Evolutionary conservation across 2,797 vertebrate genomes (phyloP).

Genomic region (Garrulus glandarius): DNA sequence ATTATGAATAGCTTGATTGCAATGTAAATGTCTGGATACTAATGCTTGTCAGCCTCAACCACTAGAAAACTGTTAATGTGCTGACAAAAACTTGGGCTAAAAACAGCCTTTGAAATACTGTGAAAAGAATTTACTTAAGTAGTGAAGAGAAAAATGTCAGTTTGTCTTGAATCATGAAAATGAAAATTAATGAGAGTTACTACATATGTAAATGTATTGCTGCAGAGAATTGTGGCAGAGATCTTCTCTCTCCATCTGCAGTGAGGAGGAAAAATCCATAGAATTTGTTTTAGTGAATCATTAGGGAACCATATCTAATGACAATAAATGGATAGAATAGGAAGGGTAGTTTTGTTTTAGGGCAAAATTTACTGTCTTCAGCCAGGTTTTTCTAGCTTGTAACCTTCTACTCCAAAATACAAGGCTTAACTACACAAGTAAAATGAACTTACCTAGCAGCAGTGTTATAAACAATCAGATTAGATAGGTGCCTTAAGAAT

Average conservation of each 20-base stretch:
- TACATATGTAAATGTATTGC: slow-evolving; percentile 29
- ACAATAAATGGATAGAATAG: not conserved
- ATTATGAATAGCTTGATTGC: not conserved
- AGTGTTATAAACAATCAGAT: not conserved
- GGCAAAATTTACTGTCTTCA: not conserved
- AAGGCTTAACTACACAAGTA: not conserved
- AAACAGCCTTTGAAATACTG: slow-evolving; percentile 2
- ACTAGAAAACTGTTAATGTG: not conserved
- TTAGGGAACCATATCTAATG: not conserved
- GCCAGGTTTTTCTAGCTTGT: not conserved
- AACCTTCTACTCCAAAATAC: not conserved
- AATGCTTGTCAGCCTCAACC: slow-evolving; percentile 14
- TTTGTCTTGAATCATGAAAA: slow-evolving; percentile 15
- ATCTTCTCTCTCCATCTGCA: not conserved
- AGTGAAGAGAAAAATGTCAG: not conserved
- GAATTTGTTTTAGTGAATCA: not conserved
- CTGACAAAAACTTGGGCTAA: slow-evolving; percentile 2
- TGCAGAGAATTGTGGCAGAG: slow-evolving; percentile 5
- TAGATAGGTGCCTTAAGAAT: not conserved
- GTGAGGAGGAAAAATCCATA: not conserved
- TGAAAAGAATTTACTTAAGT: slow-evolving; percentile 10
- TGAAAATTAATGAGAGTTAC: slow-evolving; percentile 34
- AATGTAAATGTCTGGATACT: not conserved
- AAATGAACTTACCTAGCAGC: not conserved
- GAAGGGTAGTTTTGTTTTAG: not conserved